Base-by-base conservation (phyloP, 2,797 vertebrate species). In the Falco columbarius region DNA sequence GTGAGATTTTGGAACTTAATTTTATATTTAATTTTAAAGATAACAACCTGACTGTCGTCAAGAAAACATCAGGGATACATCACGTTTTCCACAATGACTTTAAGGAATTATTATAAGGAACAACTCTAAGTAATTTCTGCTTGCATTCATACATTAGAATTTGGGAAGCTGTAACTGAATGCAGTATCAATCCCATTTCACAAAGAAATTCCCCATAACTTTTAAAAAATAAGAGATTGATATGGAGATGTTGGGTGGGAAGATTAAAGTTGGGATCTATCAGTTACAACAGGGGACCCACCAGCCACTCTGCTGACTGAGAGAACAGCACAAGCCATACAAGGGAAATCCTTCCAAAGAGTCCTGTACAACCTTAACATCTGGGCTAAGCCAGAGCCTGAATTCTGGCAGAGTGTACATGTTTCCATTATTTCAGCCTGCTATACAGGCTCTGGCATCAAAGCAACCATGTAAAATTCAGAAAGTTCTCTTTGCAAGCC, bases 361-460 rank as follows among this genome's bases (percentile, higher is more conserved):
- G 24, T 32, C 42, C 38, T 3, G 40, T 42, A 17, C 58, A 61
- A 56, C 23, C 59, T 74, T 52, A 42, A 36, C 0, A 19, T 12
- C 16, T 18, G 30, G 20, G 42, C 34, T 63, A 75, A 13, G 26
- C 16, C 70, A 81, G 42, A 58, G 54, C 38, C 67, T 23, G 75
- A 34, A 62, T 73, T 81, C 47, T 94, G 90, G 95, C 82, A 95
- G 30, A 54, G 38, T 0, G 0, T 10, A 18, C 24, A 13, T 0
- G 3, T 86, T 95, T 91, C 55, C 74, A 91, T 94, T 89, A 92
- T 52, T 84, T 61, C 86, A 91, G 56, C 68, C 67, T 85, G 63
- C 46, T 71, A 26, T 18, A 56, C 81, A 80, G 66, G 74, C 81
- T 89, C 59, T 72, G 58, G 84, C 82, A 89, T 62, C 66, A 75